phyloP scores from a whole-genome alignment of 2,888 invertebrate genomes.

The Leucophenga maculata region DNA sequence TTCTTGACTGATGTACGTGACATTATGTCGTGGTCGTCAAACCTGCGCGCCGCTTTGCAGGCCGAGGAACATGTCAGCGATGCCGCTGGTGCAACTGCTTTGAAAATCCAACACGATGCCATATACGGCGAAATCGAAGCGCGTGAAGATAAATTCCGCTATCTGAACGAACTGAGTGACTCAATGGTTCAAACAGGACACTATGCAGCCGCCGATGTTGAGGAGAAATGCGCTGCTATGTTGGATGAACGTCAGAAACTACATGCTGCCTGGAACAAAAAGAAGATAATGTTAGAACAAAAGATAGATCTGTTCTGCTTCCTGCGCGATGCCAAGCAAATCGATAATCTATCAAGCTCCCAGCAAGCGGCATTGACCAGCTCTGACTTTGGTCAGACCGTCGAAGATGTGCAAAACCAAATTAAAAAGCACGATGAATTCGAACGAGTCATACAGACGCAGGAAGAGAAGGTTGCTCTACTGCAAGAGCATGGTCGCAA shows the following conservation, averaged over 20 bases:
- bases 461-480: conserved; percentile 88
- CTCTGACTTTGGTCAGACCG: conserved; percentile 82
- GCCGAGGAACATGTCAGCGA: conserved; percentile 88
- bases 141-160: conserved; percentile 84
- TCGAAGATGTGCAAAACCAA: conserved; percentile 91
- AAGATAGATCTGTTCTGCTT: conserved; percentile 95
- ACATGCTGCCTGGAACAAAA: conserved; percentile 89
- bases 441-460: conserved; percentile 88
- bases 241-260: conserved; percentile 85
- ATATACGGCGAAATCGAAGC: conserved; percentile 91
- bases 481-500: conserved; percentile 89
- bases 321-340: conserved; percentile 92
- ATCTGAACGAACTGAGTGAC: conserved; percentile 83
- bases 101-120: conserved; percentile 87
- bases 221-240: conserved; percentile 84
- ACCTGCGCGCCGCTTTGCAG: conserved; percentile 83
- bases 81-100: conserved; percentile 84
- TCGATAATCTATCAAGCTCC: conserved; percentile 89
- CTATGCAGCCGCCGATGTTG: conserved; percentile 85
- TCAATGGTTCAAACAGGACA: conserved; percentile 89
- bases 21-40: conserved; percentile 89
- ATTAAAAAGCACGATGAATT: conserved; percentile 96
- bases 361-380: conserved; percentile 86
- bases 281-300: conserved; percentile 91
- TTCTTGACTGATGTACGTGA: conserved; percentile 91